Percentiles rank a stretch among this genome's conserved stretches.
Conservation (phyloP, 2,797 vertebrate genomes). For the Pseudocheirus occidentalis region DNA sequence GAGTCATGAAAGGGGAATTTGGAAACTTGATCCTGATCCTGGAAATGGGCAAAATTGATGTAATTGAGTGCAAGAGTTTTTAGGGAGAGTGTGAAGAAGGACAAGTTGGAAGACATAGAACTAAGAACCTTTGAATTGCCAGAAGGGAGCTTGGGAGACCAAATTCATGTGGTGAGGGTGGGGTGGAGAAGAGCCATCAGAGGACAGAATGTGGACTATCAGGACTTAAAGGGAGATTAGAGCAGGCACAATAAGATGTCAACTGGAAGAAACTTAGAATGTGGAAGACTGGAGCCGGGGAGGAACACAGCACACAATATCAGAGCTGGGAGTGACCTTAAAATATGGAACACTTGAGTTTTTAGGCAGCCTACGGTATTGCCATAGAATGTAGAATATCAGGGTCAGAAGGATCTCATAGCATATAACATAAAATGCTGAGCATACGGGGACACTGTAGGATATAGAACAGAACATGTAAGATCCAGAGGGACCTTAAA, state of each 20-base stretch:
- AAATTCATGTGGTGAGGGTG: not conserved
- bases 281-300: not conserved
- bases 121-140: not conserved
- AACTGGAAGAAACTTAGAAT: not conserved
- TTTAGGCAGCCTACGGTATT: not conserved
- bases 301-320: not conserved
- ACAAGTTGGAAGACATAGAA: not conserved
- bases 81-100: not conserved
- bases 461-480: not conserved
- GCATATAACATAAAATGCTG: not conserved
- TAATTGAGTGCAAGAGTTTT: not conserved
- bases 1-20: not conserved
- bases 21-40: not conserved
- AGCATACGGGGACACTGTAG: not conserved
- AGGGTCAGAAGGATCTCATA: not conserved
- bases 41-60: not conserved
- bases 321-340: not conserved
- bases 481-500: not conserved
- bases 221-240: not conserved
- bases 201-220: not conserved
- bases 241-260: not conserved
- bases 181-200: not conserved
- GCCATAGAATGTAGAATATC: not conserved
- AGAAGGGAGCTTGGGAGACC: not conserved
- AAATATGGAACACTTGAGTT: not conserved